Base-by-base conservation (phyloP, 2,113 vertebrate species). In the Thymallus thymallus region DNA sequence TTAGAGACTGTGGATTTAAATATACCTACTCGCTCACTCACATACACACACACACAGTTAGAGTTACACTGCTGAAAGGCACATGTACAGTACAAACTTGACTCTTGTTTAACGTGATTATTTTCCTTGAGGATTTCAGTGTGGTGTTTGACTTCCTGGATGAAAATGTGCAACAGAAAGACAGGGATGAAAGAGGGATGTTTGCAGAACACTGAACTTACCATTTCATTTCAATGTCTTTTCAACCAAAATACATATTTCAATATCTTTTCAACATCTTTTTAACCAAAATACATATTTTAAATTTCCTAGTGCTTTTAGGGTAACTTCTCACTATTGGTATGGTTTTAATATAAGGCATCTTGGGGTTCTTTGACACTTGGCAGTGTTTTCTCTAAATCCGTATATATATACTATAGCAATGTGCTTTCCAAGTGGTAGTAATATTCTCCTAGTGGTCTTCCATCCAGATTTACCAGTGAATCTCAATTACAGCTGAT, bases 41-140 rank as follows among this genome's bases (percentile, higher is more conserved):
- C 35, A 41, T 7, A 41, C 35, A 29, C 26, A 29, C 26, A 41
- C 45, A 2, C 46, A 14, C 12, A 51, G 46, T 4, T 14, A 13
- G 46, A 51, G 12, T 51, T 51, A 41, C 35, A 41, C 35, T 41
- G 35, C 35, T 41, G 35, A 41, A 41, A 41, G 35, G 7, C 35
- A 41, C 35, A 41, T 41, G 35, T 41, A 41, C 7, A 41, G 35
- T 41, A 41, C 35, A 41, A 41, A 41, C 35, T 3, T 13, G 12
- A 14, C 14, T 13, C 46, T 83, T 72, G 81, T 87, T 88, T 88
- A 91, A 89, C 80, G 63, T 82, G 82, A 86, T 90, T 90, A 79
- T 80, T 84, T 84, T 90, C 86, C 87, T 90, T 89, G 88, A 90
- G 84, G 88, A 87, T 89, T 91, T 90, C 80, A 85, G 77, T 51